A percentile compares a stretch with the other conserved stretches of the same genome.
Conservation (phyloP, 2,888 invertebrate species). For the Perizoma affinitatum region DNA sequence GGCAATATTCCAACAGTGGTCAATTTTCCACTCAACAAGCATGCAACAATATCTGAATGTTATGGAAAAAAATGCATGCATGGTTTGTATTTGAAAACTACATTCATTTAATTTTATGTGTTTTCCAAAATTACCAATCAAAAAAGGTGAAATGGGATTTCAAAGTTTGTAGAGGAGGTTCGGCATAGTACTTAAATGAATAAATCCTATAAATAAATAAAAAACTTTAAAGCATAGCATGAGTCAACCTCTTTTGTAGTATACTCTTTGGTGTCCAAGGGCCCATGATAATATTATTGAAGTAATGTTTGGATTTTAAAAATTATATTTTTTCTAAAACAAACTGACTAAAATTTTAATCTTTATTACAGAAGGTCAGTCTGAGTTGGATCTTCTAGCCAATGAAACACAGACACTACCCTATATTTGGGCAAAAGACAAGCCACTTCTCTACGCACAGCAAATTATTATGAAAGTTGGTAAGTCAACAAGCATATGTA, state of each 20-base stretch:
- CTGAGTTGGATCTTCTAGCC: slow-evolving; percentile 60
- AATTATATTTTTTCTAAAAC: no score
- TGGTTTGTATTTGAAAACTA: slow-evolving; percentile 45
- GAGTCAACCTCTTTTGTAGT: no score
- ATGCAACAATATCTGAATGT: slow-evolving; percentile 49
- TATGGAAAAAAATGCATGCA: slow-evolving; percentile 51
- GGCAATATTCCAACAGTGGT: slow-evolving; percentile 93
- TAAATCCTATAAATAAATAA: no score
- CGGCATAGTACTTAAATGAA: no score
- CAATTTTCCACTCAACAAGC: slow-evolving; percentile 72
- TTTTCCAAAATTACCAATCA: no score
- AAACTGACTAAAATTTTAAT: no score
- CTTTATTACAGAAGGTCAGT: slow-evolving; percentile 52
- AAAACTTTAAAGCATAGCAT: no score
- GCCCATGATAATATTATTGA: no score
- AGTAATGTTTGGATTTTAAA: no score
- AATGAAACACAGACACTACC: slow-evolving; percentile 80
- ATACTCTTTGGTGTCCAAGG: no score
- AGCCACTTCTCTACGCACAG: slow-evolving; percentile 88
- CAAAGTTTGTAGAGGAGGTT: no score
- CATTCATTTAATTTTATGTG: not conserved
- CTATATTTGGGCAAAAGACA: slow-evolving; percentile 85
- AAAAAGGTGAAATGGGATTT: no score
- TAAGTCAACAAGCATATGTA: slow-evolving; percentile 48
- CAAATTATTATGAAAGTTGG: slow-evolving; percentile 89